phyloP scores from a whole-genome alignment of 2,888 invertebrate genomes.

The Spilosoma lubricipeda region DNA sequence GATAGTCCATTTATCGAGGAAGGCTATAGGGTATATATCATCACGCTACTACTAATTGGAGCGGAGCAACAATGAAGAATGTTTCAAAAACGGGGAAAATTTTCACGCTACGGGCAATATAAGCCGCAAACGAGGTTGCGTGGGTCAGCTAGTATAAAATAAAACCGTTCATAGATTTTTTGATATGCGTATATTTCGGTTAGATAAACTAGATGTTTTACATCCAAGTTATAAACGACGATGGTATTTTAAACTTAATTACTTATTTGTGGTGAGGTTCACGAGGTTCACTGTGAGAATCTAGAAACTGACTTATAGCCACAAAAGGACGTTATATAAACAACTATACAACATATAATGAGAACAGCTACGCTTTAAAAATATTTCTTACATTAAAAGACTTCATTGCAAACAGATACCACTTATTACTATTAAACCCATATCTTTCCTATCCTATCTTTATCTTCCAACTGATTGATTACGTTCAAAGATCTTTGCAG shows the following conservation, averaged over 20 bases:
- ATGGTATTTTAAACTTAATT: not conserved
- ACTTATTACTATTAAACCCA: constrained; percentile 58
- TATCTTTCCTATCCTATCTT: constrained; percentile 72
- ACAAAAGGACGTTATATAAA: not conserved
- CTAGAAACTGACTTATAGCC: not conserved
- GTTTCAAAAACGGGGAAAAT: too few relatives aligned
- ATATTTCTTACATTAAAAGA: not conserved
- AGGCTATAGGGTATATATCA: too few relatives aligned
- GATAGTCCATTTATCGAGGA: too few relatives aligned
- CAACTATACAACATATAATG: not conserved
- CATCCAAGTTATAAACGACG: not conserved
- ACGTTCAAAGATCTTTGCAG: constrained; percentile 67
- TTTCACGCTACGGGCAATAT: too few relatives aligned
- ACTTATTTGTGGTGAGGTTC: not conserved
- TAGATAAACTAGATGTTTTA: not conserved
- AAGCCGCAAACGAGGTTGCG: too few relatives aligned
- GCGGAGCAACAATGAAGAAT: too few relatives aligned
- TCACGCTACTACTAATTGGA: too few relatives aligned
- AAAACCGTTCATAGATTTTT: not conserved
- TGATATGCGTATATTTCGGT: not conserved
- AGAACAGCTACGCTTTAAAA: not conserved
- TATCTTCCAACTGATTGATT: constrained; percentile 61
- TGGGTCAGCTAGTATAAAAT: too few relatives aligned
- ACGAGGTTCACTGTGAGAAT: not conserved
- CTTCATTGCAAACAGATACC: not conserved